Percentiles rank a stretch among this genome's conserved stretches.
Evolutionary conservation across 2,113 vertebrate species (phyloP).

Genomic region (Aptenodytes patagonicus): DNA sequence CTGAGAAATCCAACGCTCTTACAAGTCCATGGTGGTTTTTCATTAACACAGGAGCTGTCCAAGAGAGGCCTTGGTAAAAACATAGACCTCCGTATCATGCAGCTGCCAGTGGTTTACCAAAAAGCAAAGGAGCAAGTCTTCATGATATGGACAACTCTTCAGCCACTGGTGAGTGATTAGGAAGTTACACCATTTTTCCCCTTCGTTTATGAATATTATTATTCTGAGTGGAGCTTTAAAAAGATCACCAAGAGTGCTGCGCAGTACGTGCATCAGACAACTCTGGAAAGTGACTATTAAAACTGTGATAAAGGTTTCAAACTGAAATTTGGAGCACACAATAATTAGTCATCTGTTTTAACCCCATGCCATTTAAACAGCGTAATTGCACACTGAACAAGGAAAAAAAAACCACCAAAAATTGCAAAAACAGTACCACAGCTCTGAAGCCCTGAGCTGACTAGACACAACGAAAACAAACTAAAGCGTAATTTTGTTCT

Average conservation of each 20-base stretch:
- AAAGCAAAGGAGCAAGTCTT: constrained; percentile 70
- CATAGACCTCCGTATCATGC: constrained; percentile 58
- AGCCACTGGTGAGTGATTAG: constrained; percentile 75
- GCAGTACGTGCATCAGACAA: neutral
- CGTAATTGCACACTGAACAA: neutral
- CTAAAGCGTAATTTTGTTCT: neutral
- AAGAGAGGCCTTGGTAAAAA: constrained; percentile 71
- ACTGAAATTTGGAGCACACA: neutral
- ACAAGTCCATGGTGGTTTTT: neutral
- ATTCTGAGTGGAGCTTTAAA: neutral
- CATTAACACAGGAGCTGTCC: constrained; percentile 71
- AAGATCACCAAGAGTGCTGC: neutral
- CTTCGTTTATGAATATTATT: neutral
- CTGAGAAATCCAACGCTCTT: neutral
- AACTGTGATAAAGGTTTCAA: neutral
- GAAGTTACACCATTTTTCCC: neutral
- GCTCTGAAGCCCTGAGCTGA: neutral
- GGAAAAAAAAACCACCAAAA: neutral
- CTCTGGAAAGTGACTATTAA: neutral
- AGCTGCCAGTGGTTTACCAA: constrained; percentile 81
- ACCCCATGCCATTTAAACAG: neutral
- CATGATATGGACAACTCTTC: constrained; percentile 78
- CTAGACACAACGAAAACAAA: neutral
- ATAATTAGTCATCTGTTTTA: neutral
- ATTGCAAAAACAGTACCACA: neutral